Evolutionary conservation across 2,113 vertebrate species (phyloP).

Genomic region (Phalacrocorax aristotelis): DNA sequence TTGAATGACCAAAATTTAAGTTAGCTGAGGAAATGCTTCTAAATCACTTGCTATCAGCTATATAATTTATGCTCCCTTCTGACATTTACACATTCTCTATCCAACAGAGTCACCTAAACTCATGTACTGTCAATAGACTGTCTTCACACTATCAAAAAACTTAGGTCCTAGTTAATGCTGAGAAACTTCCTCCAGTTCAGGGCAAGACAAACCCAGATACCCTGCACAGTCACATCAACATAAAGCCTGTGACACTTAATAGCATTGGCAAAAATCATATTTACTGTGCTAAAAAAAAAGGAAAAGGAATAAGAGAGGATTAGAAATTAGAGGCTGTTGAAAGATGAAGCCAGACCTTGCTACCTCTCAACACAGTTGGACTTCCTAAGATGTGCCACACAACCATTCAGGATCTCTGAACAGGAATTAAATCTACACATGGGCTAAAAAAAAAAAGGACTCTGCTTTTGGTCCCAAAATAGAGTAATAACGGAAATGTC

Average conservation of each 20-base stretch:
- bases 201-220: not conserved
- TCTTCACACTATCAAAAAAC: not conserved
- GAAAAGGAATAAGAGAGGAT: not conserved
- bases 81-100: not conserved
- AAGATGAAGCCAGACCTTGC: not conserved
- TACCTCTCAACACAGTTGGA: not conserved
- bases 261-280: not conserved
- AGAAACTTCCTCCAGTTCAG: not conserved
- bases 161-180: not conserved
- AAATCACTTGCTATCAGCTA: not conserved
- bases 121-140: no score
- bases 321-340: not conserved
- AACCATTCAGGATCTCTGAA: not conserved
- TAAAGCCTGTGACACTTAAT: not conserved
- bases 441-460: not conserved
- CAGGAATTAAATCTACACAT: not conserved
- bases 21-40: not conserved
- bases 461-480: not conserved
- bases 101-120: not conserved
- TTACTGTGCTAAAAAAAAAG: not conserved
- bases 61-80: not conserved
- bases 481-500: not conserved
- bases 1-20: not conserved
- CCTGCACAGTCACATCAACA: not conserved
- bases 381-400: not conserved